Base-by-base conservation (phyloP, 2,888 invertebrate species). In the Patella depressa region DNA sequence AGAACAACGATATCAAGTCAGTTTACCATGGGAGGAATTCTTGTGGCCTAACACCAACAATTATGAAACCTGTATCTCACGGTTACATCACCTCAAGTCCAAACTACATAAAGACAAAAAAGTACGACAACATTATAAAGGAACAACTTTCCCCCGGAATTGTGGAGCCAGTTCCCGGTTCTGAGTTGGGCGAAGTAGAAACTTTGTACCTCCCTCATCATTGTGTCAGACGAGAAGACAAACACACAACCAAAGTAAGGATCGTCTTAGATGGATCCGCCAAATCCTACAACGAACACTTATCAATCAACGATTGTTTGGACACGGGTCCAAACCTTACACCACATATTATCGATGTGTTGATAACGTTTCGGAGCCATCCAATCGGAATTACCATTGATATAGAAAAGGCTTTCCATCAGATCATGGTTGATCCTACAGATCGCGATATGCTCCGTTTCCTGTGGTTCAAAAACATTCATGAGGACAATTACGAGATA, bases 241-340 rank as follows among this genome's bases (percentile, higher is more conserved):
- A 54, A 54, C n/a, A 72, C 53, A 72, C 72, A 17, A 72, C 72
- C 19, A 72, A 72, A n/a, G n/a, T n/a, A n/a, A n/a, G n/a, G n/a
- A n/a, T n/a, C n/a, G n/a, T n/a, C n/a, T n/a, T n/a, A n/a, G 72
- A 72, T 72, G 72, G 72, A n/a, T 72, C 72, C 3, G 72, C 11
- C 19, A 72, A 72, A n/a, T 45, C 53, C 4, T 17, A 72, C 12
- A 59, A n/a, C 17, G 72, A 72, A n/a, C 53, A 54, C 14, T 15
- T n/a, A 19, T 72, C 72, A 24, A 53, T 72, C 17, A 72, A 72
- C 54, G 72, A 72, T 15, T 54, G n/a, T n/a, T n/a, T n/a, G n/a
- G n/a, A n/a, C n/a, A n/a, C n/a, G n/a, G n/a, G n/a, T n/a, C n/a
- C n/a, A 7, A 72, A 72, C 53, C n/a, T 72, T 12, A 72, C 72